Evolutionary conservation across 2,113 vertebrate genomes (phyloP).

Genomic region (Columba livia): DNA sequence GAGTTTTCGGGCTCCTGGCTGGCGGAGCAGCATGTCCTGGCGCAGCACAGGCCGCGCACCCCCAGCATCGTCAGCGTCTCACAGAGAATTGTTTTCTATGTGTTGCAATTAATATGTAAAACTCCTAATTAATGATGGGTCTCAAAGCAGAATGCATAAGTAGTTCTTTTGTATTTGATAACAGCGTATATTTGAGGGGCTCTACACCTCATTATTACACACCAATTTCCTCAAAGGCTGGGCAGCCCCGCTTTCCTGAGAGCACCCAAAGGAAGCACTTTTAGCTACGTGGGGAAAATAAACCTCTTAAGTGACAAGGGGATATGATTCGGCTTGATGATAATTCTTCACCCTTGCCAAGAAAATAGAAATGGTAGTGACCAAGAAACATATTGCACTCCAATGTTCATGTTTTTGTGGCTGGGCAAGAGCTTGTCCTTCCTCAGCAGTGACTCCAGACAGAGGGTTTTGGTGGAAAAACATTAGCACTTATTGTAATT

Average conservation of each 20-base stretch:
- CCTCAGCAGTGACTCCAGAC: not conserved
- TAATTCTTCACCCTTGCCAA: not conserved
- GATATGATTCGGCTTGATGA: fast-evolving
- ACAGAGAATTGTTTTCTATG: not conserved
- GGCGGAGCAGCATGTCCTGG: not conserved
- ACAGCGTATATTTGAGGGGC: conserved; percentile 28
- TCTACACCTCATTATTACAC: conserved; percentile 13
- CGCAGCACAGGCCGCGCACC: not conserved
- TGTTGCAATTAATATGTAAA: conserved; percentile 49
- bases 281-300: not conserved
- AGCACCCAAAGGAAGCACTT: not conserved
- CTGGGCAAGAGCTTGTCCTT: not conserved
- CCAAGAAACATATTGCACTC: fast-evolving
- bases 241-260: not conserved
- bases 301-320: not conserved
- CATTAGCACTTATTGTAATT: fast-evolving
- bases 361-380: not conserved
- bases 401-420: fast-evolving
- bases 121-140: conserved; percentile 53
- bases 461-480: not conserved
- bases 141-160: conserved; percentile 46
- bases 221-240: not conserved
- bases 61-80: not conserved
- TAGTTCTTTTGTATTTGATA: conserved; percentile 54
- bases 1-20: too few relatives aligned